These are phyloP conservation scores for Crambe crambe DNA, from an alignment of 37 sponge, comb jelly and placozoan species.

Conservation along the genomic window DNA sequence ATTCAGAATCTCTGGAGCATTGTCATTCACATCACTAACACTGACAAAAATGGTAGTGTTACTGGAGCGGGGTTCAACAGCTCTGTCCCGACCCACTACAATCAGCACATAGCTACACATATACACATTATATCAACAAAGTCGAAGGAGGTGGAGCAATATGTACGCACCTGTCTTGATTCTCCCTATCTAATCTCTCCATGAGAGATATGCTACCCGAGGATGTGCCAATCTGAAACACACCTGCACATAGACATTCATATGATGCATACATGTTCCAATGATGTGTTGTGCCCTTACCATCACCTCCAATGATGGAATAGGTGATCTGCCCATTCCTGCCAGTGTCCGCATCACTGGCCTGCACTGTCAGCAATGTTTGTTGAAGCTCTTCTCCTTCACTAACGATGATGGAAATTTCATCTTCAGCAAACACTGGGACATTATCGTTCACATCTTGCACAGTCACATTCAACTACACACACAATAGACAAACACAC, in stretches of 20 bases:
- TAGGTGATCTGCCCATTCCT: conserved; percentile 23
- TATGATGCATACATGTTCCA: too few species aligned
- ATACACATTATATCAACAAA: neutral
- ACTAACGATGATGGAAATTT: neutral
- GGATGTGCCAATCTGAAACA: conserved; percentile 22
- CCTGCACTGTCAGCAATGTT: neutral
- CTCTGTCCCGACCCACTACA: conserved; percentile 33
- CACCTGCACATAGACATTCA: too few species aligned
- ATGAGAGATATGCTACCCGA: conserved; percentile 30
- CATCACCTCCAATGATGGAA: conserved; percentile 10
- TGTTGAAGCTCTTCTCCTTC: conserved; percentile 15
- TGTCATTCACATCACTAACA: conserved; percentile 46
- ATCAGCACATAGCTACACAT: conserved; percentile 25
- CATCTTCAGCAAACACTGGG: conserved; percentile 13
- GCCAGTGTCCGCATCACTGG: conserved; percentile 16
- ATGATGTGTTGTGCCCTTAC: neutral
- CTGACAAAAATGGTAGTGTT: conserved; percentile 26
- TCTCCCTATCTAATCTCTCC: conserved; percentile 35
- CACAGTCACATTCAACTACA: conserved; percentile 28
- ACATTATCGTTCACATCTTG: conserved; percentile 42
- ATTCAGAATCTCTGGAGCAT: conserved; percentile 31
- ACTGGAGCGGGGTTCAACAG: conserved; percentile 15
- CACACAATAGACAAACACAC: neutral
- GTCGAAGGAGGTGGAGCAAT: neutral
- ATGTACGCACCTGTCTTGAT: neutral